These are phyloP conservation scores for Gymnorhina tibicen DNA, from an alignment of 2,113 vertebrate genomes.

Conservation along the genomic window DNA sequence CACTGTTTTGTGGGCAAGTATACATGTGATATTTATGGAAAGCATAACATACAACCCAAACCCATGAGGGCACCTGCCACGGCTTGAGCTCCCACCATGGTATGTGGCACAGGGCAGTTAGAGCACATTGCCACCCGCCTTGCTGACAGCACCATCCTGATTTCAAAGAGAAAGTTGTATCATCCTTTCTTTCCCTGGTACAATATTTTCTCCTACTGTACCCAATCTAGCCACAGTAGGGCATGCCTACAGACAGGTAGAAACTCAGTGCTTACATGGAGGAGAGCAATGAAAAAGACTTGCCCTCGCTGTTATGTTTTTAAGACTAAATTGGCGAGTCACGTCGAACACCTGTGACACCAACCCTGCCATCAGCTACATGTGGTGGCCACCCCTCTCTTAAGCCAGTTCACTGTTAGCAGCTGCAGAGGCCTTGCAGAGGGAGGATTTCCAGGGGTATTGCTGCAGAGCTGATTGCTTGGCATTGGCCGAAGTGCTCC, in stretches of 20 bases:
- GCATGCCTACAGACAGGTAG: neutral
- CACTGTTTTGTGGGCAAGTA: neutral
- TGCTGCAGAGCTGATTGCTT: neutral
- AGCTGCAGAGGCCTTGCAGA: neutral
- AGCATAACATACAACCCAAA: neutral
- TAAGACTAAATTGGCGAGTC: neutral
- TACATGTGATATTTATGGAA: neutral
- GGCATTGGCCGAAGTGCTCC: neutral
- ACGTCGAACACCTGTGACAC: neutral
- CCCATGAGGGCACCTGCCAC: neutral
- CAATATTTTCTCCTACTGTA: neutral
- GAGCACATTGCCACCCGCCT: neutral
- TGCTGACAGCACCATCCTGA: neutral
- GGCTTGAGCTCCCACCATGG: neutral
- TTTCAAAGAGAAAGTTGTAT: neutral
- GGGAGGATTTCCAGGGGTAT: neutral
- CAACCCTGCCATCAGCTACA: neutral
- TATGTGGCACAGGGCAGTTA: neutral
- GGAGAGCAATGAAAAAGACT: neutral
- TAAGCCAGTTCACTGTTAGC: neutral
- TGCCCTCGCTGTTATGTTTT: neutral
- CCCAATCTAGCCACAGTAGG: neutral
- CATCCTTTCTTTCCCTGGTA: neutral
- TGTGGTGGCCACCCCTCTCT: accelerated
- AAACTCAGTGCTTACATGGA: neutral